Base-by-base conservation (phyloP, 2,797 vertebrate species). In the Eospalax fontanierii region DNA sequence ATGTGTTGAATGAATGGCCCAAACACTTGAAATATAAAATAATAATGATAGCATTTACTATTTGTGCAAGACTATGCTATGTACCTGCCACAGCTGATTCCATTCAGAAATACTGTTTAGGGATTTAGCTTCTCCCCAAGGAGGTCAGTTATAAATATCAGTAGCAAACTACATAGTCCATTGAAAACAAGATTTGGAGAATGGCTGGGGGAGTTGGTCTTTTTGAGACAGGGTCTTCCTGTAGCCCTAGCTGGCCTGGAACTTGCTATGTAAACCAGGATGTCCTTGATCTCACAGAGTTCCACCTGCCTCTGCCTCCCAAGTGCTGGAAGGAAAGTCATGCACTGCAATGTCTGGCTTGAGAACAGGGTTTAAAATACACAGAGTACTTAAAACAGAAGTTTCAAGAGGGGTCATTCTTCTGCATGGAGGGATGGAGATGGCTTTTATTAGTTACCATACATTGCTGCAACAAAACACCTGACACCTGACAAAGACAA, bases 1-100 rank as follows among this genome's bases (percentile, higher is more conserved):
- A 46, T 43, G 76, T 90, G 54, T 66, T 33, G 22, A 81, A 43
- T 63, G 24, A 84, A 82, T 50, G 71, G 22, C 75, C 21, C 43
- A 92, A 86, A 70, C 6, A 43, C 4, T 90, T 19, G 11, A 89
- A 95, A 15, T 84, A 73, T 14, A 89, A 89, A 95, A 87, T 82
- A 81, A 59, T 24, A 46, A 61, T 54, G n/a, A 40, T n/a, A 30
- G 19, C 28, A 86, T 40, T 38, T 81, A 80, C 71, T 81, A 74
- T 46, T 86, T 88, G 57, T 74, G 10, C 35, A 85, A 65, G 16
- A 61, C 11, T 75, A 2, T 46, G 7, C 7, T 22, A 35, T 59
- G 18, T 10, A 28, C 22, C 70, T 88, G 8, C 3, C 57, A 38
- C 38, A 2, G 4, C 4, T 38, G 50, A 6, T 61, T 68, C 87